Conservation (phyloP, 2,797 vertebrate species). For the Meda fulgida region DNA sequence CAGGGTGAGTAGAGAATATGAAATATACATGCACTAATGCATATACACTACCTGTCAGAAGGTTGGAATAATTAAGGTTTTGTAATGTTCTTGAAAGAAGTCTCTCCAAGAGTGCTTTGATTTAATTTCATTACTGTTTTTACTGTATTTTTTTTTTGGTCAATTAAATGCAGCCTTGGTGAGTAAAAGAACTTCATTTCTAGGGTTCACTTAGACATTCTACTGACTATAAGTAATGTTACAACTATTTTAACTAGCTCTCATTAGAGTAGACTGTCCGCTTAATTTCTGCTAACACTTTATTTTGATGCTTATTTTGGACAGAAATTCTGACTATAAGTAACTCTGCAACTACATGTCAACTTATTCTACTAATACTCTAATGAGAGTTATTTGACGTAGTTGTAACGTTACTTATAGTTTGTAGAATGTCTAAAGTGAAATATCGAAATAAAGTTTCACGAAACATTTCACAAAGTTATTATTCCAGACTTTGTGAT, state of each 20-base stretch:
- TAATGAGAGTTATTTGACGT: not conserved
- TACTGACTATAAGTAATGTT: too few relatives aligned
- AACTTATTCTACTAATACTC: not conserved
- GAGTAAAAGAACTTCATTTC: not conserved
- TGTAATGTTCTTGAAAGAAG: too few relatives aligned
- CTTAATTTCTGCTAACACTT: too few relatives aligned
- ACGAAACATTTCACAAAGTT: too few relatives aligned
- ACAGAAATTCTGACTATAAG: too few relatives aligned
- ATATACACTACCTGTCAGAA: not conserved
- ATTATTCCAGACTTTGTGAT: not conserved
- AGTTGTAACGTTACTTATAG: too few relatives aligned
- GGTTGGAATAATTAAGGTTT: not conserved
- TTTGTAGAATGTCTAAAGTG: too few relatives aligned
- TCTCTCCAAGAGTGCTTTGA: not conserved
- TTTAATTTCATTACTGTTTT: not conserved
- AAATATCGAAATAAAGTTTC: not conserved
- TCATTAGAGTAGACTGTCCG: too few relatives aligned
- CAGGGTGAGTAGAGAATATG: constrained; percentile 75
- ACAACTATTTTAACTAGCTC: too few relatives aligned
- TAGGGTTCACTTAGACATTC: too few relatives aligned
- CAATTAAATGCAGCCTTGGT: not conserved
- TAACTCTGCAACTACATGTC: not conserved
- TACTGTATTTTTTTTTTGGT: not conserved
- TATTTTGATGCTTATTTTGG: too few relatives aligned
- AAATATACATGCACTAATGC: constrained; percentile 23